phyloP scores from a whole-genome alignment of 2,797 vertebrate species.

The Perodicticus potto region DNA sequence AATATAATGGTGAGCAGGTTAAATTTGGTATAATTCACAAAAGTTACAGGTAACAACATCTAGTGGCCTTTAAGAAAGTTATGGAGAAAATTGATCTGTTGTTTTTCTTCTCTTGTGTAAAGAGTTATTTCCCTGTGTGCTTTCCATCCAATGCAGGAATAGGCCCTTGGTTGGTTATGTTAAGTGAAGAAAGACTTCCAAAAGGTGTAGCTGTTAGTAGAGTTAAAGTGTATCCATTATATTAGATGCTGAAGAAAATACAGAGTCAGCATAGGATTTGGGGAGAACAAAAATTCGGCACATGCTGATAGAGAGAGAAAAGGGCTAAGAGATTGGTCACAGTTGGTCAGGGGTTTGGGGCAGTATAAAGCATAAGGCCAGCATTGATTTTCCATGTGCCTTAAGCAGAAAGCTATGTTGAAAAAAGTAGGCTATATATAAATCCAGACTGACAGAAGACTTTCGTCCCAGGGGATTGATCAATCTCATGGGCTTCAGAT shows the following conservation, averaged over 20 bases:
- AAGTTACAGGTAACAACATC: neutral
- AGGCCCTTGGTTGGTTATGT: neutral
- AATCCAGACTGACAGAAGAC: neutral
- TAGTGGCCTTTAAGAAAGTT: neutral
- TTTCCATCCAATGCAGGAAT: neutral
- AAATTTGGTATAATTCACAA: neutral
- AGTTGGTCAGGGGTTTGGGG: neutral
- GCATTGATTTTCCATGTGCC: neutral
- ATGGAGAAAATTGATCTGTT: neutral
- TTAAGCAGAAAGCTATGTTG: neutral
- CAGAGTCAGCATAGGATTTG: neutral
- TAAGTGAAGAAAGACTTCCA: neutral
- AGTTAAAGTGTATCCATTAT: neutral
- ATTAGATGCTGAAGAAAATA: neutral
- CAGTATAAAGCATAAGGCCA: neutral
- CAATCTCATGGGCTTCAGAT: neutral
- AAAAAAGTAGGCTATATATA: neutral
- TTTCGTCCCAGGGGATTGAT: neutral
- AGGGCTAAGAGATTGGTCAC: neutral
- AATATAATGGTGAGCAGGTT: neutral
- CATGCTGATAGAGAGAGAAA: neutral
- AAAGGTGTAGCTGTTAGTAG: neutral
- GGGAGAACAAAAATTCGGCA: neutral
- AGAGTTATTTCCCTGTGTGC: neutral
- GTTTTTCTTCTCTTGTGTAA: neutral